Evolutionary conservation across 2,113 vertebrate genomes (phyloP).

Genomic region (Aptenodytes patagonicus): DNA sequence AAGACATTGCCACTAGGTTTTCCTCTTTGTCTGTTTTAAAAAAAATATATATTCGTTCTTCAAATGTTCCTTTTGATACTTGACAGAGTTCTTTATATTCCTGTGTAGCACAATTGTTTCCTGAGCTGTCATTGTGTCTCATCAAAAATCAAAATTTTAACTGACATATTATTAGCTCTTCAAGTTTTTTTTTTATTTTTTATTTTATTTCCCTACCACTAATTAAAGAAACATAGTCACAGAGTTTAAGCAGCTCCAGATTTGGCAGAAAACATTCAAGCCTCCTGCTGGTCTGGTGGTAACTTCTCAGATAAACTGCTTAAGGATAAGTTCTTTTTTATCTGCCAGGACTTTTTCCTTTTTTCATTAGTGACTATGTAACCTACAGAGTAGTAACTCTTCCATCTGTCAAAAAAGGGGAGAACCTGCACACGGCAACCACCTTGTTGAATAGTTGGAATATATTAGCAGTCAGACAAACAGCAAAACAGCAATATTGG

Average conservation of each 20-base stretch:
- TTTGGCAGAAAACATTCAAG: background rate
- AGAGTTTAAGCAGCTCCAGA: background rate
- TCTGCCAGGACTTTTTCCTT: background rate
- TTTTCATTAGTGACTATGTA: background rate
- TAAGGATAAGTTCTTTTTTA: background rate
- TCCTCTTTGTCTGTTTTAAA: background rate
- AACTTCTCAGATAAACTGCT: background rate
- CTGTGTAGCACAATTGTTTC: rapidly evolving
- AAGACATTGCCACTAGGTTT: rapidly evolving
- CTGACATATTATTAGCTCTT: background rate
- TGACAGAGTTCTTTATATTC: background rate
- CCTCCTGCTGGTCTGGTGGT: background rate
- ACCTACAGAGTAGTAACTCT: background rate
- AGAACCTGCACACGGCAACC: background rate
- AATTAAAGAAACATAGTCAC: background rate
- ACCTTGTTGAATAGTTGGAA: background rate
- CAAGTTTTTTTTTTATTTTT: background rate
- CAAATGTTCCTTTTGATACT: background rate
- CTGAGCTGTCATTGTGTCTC: background rate
- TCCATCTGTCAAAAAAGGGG: background rate
- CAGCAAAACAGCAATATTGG: background rate
- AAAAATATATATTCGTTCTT: background rate
- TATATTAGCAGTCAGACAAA: background rate
- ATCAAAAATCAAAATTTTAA: background rate
- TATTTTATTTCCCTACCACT: background rate